Conservation (phyloP, 2,113 vertebrate species). For the Hucho hucho region DNA sequence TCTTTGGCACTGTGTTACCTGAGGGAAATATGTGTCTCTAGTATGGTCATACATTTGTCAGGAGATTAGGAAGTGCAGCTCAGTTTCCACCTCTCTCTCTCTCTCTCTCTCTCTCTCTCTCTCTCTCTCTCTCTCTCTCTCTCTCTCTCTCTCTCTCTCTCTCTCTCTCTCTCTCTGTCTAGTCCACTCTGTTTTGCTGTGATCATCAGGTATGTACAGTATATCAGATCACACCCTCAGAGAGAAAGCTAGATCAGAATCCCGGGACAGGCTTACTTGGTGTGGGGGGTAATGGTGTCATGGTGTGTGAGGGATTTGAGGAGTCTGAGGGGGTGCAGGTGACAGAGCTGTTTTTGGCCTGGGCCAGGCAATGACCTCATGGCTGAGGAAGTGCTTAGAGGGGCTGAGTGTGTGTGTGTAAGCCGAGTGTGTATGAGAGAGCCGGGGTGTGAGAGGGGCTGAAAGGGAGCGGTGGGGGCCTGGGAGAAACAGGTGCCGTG, state of each 20-base stretch:
- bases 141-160: background rate
- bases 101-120: too few relatives aligned
- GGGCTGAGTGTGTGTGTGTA: background rate
- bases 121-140: too few relatives aligned
- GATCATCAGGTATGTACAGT: too few relatives aligned
- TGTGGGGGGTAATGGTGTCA: slow-evolving; percentile 24
- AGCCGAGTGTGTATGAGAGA: slow-evolving; percentile 32
- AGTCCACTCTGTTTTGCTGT: too few relatives aligned
- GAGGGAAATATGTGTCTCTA: too few relatives aligned
- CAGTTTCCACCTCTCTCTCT: background rate
- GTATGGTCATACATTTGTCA: too few relatives aligned
- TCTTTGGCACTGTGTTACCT: too few relatives aligned
- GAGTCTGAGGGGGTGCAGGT: slow-evolving; percentile 39
- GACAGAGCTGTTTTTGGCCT: slow-evolving; percentile 43
- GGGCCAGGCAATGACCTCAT: slow-evolving; percentile 58
- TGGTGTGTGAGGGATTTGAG: background rate
- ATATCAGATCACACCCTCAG: background rate
- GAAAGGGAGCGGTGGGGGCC: slow-evolving; percentile 23
- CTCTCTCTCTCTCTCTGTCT: background rate
- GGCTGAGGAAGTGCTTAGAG: slow-evolving; percentile 45
- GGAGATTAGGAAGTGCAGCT: too few relatives aligned
- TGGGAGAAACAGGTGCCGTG: slow-evolving; percentile 70
- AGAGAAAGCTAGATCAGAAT: background rate
- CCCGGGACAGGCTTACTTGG: slow-evolving; percentile 23
- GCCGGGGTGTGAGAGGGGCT: background rate